Evolutionary conservation across 2,888 invertebrate genomes (phyloP).

Genomic region (Latrodectus hesperus): DNA sequence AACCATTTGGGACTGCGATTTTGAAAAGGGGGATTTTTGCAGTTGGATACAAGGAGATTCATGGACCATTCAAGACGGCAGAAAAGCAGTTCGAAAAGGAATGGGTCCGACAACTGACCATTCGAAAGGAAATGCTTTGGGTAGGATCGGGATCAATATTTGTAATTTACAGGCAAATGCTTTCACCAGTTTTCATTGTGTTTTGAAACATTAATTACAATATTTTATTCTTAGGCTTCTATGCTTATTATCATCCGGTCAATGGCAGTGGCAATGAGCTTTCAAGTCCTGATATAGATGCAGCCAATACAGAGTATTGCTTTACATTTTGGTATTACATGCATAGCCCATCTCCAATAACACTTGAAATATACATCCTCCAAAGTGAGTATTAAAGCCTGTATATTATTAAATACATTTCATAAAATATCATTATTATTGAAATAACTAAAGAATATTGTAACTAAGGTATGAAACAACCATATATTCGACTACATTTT

Average conservation of each 20-base stretch:
- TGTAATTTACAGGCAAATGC: neutral
- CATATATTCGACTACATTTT: too few species aligned
- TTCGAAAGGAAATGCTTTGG: constrained; percentile 42
- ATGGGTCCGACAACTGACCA: constrained; percentile 61
- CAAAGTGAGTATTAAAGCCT: constrained; percentile 39
- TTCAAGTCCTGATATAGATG: constrained; percentile 11
- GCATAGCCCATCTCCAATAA: constrained; percentile 38
- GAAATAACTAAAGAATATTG: too few species aligned
- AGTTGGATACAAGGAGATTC: constrained; percentile 40
- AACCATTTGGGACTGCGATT: constrained; percentile 58
- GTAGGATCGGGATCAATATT: constrained; percentile 12
- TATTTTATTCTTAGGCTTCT: constrained; percentile 24
- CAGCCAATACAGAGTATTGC: constrained; percentile 43
- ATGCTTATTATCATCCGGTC: constrained; percentile 52
- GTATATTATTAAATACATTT: too few species aligned
- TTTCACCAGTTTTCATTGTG: neutral
- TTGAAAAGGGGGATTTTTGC: constrained; percentile 62
- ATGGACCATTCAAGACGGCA: constrained; percentile 58
- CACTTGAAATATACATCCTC: constrained; percentile 27
- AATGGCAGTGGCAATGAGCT: constrained; percentile 18
- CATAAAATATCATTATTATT: too few species aligned
- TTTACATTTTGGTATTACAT: constrained; percentile 62
- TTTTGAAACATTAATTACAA: neutral
- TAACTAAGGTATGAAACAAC: too few species aligned
- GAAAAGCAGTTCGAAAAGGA: constrained; percentile 15